Base-by-base conservation (phyloP, 2,797 vertebrate species). In the Melanotaenia trifasciata region DNA sequence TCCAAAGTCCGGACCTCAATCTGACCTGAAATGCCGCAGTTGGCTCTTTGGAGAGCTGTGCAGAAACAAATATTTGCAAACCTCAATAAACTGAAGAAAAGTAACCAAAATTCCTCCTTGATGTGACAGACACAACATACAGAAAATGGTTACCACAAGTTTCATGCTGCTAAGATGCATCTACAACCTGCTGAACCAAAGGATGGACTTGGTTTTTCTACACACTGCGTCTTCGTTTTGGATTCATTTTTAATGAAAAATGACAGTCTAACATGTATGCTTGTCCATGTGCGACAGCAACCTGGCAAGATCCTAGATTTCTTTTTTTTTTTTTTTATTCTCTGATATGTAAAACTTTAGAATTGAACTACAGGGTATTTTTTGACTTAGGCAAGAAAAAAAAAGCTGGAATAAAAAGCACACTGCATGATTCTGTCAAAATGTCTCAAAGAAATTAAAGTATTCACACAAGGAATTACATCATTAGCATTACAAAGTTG, bases 401-500 rank as follows among this genome's bases (percentile, higher is more conserved):
- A 32, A 32, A 32, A 32, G 40, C 40, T 43, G 40, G 16, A 7
- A 18, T 43, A 43, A n/a, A 40, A 50, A 50, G 20, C 0, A 0
- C 47, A 1, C 10, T 53, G 24, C 51, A 26, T 14, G 11, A 30
- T 56, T 14, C 12, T 1, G 12, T 16, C 14, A 14, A 16, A 30
- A 56, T 54, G 13, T 9, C 7, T 50, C 47, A 22, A 8, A 50
- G 1, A 50, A n/a, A 7, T 50, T n/a, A 6, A 40, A 40, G 2
- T 12, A 6, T 45, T 20, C 13, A 10, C 5, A 45, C 43, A 45
- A 18, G 18, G n/a, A 47, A 47, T 6, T 1, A 57, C 22, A 33
- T 10, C 24, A 66, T 79, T 54, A 26, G 64, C 60, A 32, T 32
- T 32, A n/a, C 7, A 30, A 59, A 64, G 33, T 50, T 24, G 56